Percentiles rank a stretch among this genome's conserved stretches.
phyloP scores from a whole-genome alignment of 64 coral and sea anemone genomes.

The Stichodactyla mertensii region DNA sequence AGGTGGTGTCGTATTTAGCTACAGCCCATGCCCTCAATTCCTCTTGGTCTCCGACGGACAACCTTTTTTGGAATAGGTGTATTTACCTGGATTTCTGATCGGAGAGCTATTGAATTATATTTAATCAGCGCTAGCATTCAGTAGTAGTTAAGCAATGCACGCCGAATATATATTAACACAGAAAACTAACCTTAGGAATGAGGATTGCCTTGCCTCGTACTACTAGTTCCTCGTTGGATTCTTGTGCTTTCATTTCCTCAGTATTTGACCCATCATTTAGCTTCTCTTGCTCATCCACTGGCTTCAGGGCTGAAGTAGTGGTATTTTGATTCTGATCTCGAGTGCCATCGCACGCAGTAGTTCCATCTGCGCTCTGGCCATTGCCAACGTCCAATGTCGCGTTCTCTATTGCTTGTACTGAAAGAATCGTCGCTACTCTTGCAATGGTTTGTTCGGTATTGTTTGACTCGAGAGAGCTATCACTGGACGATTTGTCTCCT shows the following conservation, averaged over 20 bases:
- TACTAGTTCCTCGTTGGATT: background rate
- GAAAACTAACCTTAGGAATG: background rate
- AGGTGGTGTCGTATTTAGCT: no score
- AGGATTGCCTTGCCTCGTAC: background rate
- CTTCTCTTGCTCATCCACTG: background rate
- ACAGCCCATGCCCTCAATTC: no score
- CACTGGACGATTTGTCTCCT: no score
- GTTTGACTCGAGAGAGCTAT: background rate
- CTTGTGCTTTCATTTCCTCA: background rate
- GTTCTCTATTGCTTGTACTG: no score
- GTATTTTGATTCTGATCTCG: background rate
- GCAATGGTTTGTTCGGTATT: background rate
- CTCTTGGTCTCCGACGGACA: no score
- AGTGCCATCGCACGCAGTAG: background rate
- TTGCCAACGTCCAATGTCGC: no score
- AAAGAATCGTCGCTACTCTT: no score
- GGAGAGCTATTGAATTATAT: background rate
- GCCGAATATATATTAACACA: background rate
- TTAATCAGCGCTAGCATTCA: background rate
- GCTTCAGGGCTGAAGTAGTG: background rate
- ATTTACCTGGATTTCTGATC: no score
- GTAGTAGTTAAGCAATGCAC: background rate
- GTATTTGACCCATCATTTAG: background rate
- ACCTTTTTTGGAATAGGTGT: no score
- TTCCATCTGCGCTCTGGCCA: background rate